Evolutionary conservation across 2,113 vertebrate genomes (phyloP).

Genomic region (Vidua macroura): DNA sequence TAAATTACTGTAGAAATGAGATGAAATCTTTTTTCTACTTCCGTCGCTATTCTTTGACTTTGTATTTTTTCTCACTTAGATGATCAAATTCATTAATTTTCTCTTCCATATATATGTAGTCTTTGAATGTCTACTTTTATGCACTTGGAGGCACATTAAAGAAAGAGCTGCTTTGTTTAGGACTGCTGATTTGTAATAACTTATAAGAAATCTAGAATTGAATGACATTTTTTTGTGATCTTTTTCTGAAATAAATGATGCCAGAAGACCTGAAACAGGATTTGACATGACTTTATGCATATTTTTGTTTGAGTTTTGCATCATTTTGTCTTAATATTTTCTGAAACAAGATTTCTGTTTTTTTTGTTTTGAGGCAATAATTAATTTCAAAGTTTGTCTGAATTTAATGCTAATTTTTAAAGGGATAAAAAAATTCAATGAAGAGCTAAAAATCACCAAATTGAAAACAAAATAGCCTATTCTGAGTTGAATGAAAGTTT

Average conservation of each 20-base stretch:
- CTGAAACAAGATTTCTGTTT: not conserved
- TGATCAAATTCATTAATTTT: not conserved
- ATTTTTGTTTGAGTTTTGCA: not conserved
- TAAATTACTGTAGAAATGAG: not conserved
- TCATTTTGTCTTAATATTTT: not conserved
- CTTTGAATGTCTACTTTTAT: not conserved
- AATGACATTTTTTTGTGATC: not conserved
- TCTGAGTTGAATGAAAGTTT: conserved; percentile 38
- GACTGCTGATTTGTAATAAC: not conserved
- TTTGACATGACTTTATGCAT: not conserved
- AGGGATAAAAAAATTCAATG: not conserved
- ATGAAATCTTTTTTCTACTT: not conserved
- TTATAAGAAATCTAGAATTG: not conserved
- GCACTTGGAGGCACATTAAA: not conserved
- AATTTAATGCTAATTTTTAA: not conserved
- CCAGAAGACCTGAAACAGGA: not conserved
- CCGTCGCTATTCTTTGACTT: not conserved
- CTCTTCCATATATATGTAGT: not conserved
- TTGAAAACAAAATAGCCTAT: not conserved
- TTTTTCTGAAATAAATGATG: not conserved
- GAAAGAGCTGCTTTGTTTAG: not conserved
- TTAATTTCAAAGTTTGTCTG: not conserved
- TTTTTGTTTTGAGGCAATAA: not conserved
- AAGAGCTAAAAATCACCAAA: not conserved
- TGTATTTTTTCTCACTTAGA: not conserved